Conservation (phyloP, 1,140 invertebrate genomes). For the Meloidogyne chitwoodi region DNA sequence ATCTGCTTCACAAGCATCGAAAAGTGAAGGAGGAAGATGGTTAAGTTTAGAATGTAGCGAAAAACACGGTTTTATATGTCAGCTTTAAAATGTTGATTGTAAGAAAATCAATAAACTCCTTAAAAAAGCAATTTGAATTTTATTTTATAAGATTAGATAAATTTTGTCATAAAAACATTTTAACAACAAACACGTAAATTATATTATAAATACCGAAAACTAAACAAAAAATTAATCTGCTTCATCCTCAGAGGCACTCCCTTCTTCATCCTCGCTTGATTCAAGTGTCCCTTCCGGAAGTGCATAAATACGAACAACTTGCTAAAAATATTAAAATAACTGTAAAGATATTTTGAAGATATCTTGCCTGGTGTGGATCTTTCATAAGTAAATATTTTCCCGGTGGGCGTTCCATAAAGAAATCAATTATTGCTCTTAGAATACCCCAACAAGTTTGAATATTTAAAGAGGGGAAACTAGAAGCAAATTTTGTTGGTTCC, state of each 20-base stretch:
- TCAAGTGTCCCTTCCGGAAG: constrained; percentile 57
- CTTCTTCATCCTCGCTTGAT: constrained; percentile 42
- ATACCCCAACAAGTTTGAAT: constrained; percentile 99
- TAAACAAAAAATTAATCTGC: constrained; percentile 18
- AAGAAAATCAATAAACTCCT: too few relatives aligned
- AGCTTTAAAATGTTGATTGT: constrained; percentile 13
- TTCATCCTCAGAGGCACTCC: constrained; percentile 34
- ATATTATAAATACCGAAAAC: background rate
- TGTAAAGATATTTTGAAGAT: background rate
- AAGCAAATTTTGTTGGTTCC: constrained; percentile 94
- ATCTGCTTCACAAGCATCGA: background rate
- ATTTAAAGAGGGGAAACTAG: constrained; percentile 71
- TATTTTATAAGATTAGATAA: background rate
- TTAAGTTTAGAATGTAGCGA: constrained; percentile 20
- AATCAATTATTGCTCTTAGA: constrained; percentile 92
- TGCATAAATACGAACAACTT: constrained; percentile 53
- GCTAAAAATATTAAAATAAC: constrained; percentile 72
- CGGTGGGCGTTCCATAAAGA: constrained; percentile 94
- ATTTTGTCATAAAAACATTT: background rate
- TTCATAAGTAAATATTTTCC: constrained; percentile 97
- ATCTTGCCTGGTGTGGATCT: constrained; percentile 70
- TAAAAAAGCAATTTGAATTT: too few relatives aligned
- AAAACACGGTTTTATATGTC: constrained; percentile 24
- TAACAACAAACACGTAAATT: background rate
- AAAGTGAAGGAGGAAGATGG: constrained; percentile 7